phyloP scores from a whole-genome alignment of 2,797 vertebrate species.

The Sylvia borin region DNA sequence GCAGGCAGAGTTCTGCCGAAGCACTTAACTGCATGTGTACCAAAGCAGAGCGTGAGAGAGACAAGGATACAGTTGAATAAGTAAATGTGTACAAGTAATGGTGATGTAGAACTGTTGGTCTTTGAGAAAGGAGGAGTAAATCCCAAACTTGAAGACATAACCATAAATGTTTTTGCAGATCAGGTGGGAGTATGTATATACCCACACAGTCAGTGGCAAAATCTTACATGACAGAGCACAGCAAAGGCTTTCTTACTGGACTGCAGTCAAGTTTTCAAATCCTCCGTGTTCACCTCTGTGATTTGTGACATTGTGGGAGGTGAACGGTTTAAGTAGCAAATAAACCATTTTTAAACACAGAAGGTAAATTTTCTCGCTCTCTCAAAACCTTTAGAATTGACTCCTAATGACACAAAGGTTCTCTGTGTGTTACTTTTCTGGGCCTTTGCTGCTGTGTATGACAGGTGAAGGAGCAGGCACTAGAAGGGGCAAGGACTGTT shows the following conservation, averaged over 20 bases:
- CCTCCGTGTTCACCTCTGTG: neutral
- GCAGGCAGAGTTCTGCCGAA: constrained; percentile 5
- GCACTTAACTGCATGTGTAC: neutral
- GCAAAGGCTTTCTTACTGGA: neutral
- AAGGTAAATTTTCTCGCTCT: neutral
- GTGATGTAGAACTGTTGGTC: neutral
- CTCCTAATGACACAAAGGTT: neutral
- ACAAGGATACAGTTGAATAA: neutral
- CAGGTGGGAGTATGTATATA: neutral
- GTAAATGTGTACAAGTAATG: neutral
- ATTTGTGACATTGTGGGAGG: neutral
- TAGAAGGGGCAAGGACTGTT: neutral
- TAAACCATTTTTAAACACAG: neutral
- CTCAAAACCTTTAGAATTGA: neutral
- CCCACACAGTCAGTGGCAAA: neutral
- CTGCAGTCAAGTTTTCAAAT: neutral
- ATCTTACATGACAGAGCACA: neutral
- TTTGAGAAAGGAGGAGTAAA: constrained; percentile 25
- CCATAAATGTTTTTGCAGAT: neutral
- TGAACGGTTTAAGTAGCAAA: neutral
- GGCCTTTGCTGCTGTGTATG: neutral
- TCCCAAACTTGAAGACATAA: neutral
- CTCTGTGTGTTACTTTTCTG: neutral
- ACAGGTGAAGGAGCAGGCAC: neutral
- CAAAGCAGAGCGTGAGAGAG: neutral